A percentile compares a stretch with the other conserved stretches of the same genome.
phyloP scores from a whole-genome alignment of 2,797 vertebrate genomes.

The Acrossocheilus wenchowensis region DNA sequence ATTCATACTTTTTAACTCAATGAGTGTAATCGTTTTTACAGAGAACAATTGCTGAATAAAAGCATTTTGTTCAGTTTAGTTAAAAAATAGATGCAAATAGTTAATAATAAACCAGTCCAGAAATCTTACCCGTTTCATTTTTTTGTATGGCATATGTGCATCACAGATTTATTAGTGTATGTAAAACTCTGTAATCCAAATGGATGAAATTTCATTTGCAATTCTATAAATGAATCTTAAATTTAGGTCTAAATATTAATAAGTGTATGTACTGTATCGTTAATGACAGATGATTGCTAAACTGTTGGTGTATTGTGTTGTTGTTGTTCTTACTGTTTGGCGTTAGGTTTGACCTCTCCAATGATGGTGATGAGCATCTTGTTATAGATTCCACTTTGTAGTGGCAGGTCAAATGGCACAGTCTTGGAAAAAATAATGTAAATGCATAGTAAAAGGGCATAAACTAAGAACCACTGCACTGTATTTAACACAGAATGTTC shows the following conservation, averaged over 20 bases:
- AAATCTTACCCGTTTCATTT: not conserved
- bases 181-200: not conserved
- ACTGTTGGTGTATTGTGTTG: not conserved
- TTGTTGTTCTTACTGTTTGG: slow-evolving; percentile 50
- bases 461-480: not conserved
- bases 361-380: slow-evolving; percentile 65
- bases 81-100: not conserved
- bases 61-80: not conserved
- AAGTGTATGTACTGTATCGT: not conserved
- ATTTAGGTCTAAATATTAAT: not conserved
- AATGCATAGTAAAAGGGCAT: not conserved
- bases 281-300: not conserved
- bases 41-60: not conserved
- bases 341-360: slow-evolving; percentile 58
- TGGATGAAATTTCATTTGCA: not conserved
- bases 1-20: not conserved
- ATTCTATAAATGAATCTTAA: not conserved
- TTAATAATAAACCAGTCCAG: not conserved
- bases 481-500: not conserved
- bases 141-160: not conserved
- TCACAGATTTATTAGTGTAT: not conserved
- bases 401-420: slow-evolving; percentile 58
- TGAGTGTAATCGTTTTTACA: not conserved
- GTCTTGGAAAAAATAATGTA: slow-evolving; percentile 45
- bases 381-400: slow-evolving; percentile 60